These are phyloP conservation scores for Halesus radiatus DNA, from an alignment of 1,140 invertebrate species.

Conservation along the genomic window DNA sequence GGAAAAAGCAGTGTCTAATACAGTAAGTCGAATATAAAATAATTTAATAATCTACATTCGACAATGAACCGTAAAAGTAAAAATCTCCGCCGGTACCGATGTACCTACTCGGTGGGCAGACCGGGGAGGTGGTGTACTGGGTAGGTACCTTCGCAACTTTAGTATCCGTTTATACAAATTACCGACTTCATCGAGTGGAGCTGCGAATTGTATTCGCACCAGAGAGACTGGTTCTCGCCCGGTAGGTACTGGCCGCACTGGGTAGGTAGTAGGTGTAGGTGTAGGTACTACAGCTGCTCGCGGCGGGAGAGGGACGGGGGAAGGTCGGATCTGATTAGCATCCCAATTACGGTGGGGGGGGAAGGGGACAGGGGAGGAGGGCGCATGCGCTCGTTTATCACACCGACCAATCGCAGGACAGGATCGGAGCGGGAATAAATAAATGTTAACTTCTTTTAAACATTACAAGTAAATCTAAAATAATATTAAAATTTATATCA, in stretches of 20 bases:
- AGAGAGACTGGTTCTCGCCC: too few relatives aligned
- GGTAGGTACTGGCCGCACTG: not conserved
- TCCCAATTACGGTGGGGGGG: slow-evolving; percentile 45
- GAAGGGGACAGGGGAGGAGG: slow-evolving; percentile 15
- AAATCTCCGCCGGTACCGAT: too few relatives aligned
- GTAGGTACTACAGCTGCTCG: not conserved
- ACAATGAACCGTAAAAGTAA: too few relatives aligned
- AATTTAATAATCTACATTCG: too few relatives aligned
- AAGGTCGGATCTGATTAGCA: slow-evolving; percentile 54
- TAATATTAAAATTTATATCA: too few relatives aligned
- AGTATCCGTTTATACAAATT: slow-evolving; percentile 6
- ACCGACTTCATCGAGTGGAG: not conserved
- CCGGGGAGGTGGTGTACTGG: not conserved
- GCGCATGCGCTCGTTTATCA: slow-evolving; percentile 51
- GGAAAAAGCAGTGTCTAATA: too few relatives aligned
- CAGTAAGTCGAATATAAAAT: too few relatives aligned
- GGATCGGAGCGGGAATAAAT: slow-evolving; percentile 9
- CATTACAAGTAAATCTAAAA: too few relatives aligned
- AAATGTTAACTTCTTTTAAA: too few relatives aligned
- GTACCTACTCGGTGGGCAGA: too few relatives aligned
- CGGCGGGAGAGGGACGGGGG: slow-evolving; percentile 15
- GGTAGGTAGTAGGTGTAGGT: not conserved
- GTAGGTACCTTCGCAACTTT: not conserved
- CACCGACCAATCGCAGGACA: slow-evolving; percentile 33
- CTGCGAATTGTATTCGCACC: slow-evolving; percentile 6